Evolutionary conservation across 1,140 invertebrate genomes (phyloP).

Genomic region (Cryptotermes secundus): DNA sequence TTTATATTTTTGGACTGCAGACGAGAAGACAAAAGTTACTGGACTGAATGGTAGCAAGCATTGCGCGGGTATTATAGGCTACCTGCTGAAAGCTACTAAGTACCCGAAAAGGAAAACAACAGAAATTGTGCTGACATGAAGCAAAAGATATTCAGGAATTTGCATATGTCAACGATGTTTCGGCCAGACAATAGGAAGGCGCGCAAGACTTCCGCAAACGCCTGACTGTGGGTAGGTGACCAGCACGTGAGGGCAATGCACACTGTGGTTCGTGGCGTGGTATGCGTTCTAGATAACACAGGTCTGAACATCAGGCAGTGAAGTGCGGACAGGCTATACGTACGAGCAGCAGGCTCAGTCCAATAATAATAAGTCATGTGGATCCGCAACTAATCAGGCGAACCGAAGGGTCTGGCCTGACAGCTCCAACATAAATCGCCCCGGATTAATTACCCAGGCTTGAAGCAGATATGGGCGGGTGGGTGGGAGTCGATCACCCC

Average conservation of each 20-base stretch:
- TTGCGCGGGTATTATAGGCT: too few relatives aligned
- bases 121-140: neutral
- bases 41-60: too few relatives aligned
- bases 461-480: neutral
- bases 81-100: neutral
- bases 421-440: slow-evolving; percentile 4
- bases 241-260: neutral
- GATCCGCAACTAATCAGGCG: slow-evolving; percentile 14
- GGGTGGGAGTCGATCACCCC: neutral
- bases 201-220: neutral
- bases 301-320: too few relatives aligned
- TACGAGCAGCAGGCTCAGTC: neutral
- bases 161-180: neutral
- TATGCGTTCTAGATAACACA: neutral
- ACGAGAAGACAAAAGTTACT: too few relatives aligned
- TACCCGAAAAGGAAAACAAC: neutral
- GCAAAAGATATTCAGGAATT: neutral
- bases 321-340: neutral
- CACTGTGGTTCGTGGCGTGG: neutral
- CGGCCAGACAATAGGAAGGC: neutral
- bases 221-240: neutral
- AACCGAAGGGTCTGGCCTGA: neutral
- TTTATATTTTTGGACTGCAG: too few relatives aligned
- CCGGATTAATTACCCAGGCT: neutral
- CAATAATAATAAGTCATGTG: neutral